Conservation (phyloP, 2,113 vertebrate genomes). For the Orthochromis indermauri region DNA sequence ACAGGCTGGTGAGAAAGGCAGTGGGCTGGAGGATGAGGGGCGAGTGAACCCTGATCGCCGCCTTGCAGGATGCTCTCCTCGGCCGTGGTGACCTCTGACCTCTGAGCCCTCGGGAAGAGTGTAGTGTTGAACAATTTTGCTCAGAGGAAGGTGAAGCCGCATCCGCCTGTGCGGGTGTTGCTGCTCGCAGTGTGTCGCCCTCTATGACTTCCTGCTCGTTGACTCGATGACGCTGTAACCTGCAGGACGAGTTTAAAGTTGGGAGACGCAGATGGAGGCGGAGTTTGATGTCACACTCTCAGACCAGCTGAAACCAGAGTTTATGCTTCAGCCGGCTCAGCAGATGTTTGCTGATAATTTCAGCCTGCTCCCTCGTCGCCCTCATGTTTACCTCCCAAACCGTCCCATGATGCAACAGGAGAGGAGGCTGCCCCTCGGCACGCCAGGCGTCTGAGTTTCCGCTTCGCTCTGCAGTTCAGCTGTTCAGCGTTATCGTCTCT, state of each 20-base stretch:
- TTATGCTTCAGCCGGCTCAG: not conserved
- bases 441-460: not conserved
- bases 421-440: not conserved
- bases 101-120: not conserved
- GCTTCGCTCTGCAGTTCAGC: not conserved
- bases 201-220: not conserved
- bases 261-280: not conserved
- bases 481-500: not conserved
- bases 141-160: not conserved
- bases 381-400: constrained; percentile 15
- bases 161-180: fast-evolving
- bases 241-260: not conserved
- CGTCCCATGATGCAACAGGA: constrained; percentile 21
- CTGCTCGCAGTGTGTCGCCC: not conserved
- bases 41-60: not conserved
- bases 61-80: not conserved
- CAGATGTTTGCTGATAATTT: not conserved
- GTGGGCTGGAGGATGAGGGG: not conserved
- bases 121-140: fast-evolving
- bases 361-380: not conserved
- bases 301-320: not conserved
- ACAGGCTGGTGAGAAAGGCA: not conserved
- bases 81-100: not conserved
- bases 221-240: not conserved
- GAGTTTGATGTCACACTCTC: not conserved